Evolutionary conservation across 2,888 invertebrate genomes (phyloP).

Genomic region (Rhingia rostrata): DNA sequence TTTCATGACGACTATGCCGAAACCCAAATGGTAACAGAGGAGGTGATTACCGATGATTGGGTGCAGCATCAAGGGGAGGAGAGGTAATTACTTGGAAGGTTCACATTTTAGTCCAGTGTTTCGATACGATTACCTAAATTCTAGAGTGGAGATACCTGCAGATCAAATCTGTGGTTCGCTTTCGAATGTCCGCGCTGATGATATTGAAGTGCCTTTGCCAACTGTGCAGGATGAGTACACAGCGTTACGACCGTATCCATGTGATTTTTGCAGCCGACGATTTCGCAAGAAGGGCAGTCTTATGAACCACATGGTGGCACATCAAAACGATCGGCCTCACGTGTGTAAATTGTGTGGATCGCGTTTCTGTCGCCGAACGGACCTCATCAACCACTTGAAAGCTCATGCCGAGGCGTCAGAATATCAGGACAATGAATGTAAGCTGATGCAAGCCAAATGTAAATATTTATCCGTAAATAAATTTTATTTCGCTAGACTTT

Average conservation of each 20-base stretch:
- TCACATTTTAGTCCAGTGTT: neutral
- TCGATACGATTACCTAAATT: neutral
- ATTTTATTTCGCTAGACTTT: conserved; percentile 30
- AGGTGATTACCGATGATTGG: conserved; percentile 93
- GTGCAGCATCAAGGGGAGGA: conserved; percentile 89
- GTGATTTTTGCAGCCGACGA: conserved; percentile 92
- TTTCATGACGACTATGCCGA: conserved; percentile 82
- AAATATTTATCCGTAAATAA: neutral
- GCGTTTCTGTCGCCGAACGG: conserved; percentile 90
- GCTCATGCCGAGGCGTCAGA: conserved; percentile 91
- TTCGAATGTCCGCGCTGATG: conserved; percentile 82
- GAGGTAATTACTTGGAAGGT: conserved; percentile 83
- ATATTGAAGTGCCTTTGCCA: conserved; percentile 90
- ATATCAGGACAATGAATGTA: conserved; percentile 79
- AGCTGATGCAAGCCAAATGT: conserved; percentile 15
- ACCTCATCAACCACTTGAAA: conserved; percentile 92
- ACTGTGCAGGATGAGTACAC: conserved; percentile 91
- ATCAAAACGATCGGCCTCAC: conserved; percentile 92
- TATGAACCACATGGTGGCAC: conserved; percentile 94
- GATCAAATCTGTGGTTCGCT: conserved; percentile 84
- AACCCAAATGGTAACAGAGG: conserved; percentile 89
- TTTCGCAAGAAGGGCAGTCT: conserved; percentile 92
- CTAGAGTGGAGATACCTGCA: conserved; percentile 87
- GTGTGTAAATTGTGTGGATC: conserved; percentile 92
- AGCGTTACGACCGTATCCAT: conserved; percentile 89